phyloP scores from a whole-genome alignment of 2,797 vertebrate species.

The Erpetoichthys calabaricus region DNA sequence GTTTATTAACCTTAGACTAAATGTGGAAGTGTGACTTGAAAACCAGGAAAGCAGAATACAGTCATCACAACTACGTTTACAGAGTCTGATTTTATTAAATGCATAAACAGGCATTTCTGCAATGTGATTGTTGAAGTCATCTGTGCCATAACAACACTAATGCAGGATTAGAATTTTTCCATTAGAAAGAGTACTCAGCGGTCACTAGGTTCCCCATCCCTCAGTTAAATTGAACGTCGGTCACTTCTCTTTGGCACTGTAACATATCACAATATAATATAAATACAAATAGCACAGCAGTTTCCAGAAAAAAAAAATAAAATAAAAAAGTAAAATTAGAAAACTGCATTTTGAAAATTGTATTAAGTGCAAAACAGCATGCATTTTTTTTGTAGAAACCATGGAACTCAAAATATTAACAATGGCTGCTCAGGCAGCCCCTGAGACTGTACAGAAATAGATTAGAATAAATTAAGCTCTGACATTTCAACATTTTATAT shows the following conservation, averaged over 20 bases:
- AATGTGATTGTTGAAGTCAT: not conserved
- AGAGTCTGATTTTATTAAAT: not conserved
- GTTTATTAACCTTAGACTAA: no score
- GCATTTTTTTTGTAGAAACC: not conserved
- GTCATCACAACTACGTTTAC: not conserved
- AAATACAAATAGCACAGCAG: not conserved
- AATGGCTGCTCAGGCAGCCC: conserved; percentile 9
- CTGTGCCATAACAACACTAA: not conserved
- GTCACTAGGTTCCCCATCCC: not conserved
- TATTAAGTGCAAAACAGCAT: not conserved
- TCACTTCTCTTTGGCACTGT: no score
- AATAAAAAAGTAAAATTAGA: not conserved
- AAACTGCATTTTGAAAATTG: not conserved
- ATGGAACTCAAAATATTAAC: not conserved
- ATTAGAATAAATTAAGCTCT: conserved; percentile 22
- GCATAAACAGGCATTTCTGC: not conserved
- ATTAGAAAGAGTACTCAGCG: not conserved
- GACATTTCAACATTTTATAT: conserved; percentile 20
- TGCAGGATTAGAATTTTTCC: not conserved
- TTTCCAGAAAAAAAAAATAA: not conserved
- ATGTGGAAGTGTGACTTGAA: no score
- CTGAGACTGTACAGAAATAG: conserved; percentile 19
- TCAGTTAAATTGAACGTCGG: no score
- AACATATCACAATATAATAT: no score
- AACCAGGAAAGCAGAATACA: not conserved